These are phyloP conservation scores for Colius striatus DNA, from an alignment of 2,113 vertebrate species.

Conservation along the genomic window DNA sequence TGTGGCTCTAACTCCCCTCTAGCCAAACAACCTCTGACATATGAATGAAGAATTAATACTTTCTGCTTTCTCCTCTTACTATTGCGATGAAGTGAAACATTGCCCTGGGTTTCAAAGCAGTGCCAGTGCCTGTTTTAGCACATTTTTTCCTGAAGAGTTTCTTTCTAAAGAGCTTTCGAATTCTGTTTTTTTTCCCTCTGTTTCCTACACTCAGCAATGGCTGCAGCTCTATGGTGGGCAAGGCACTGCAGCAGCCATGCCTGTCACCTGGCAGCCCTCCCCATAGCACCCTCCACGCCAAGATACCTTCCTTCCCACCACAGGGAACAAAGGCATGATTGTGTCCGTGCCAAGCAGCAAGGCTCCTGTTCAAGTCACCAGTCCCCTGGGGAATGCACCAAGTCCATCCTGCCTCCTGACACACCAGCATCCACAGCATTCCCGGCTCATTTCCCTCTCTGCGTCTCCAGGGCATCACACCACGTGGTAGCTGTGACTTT, in stretches of 20 bases:
- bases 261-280: neutral
- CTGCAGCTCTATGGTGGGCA: neutral
- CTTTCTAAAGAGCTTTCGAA: neutral
- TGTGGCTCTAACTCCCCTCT: neutral
- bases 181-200: neutral
- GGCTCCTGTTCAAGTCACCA: neutral
- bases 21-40: fast-evolving
- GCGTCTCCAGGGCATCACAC: neutral
- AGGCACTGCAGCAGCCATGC: neutral
- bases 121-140: neutral
- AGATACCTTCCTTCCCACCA: neutral
- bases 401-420: neutral
- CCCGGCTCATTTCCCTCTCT: neutral
- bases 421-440: fast-evolving
- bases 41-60: neutral
- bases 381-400: neutral
- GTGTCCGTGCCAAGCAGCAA: neutral
- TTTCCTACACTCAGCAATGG: fast-evolving
- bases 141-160: neutral
- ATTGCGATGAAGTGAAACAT: neutral
- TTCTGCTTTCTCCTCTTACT: neutral
- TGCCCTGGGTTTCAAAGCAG: neutral
- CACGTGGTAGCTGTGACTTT: fast-evolving
- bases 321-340: neutral
- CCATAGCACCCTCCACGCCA: neutral